A percentile compares a stretch with the other conserved stretches of the same genome.
Evolutionary conservation across 2,113 vertebrate genomes (phyloP).

Genomic region (Epinephelus lanceolatus): DNA sequence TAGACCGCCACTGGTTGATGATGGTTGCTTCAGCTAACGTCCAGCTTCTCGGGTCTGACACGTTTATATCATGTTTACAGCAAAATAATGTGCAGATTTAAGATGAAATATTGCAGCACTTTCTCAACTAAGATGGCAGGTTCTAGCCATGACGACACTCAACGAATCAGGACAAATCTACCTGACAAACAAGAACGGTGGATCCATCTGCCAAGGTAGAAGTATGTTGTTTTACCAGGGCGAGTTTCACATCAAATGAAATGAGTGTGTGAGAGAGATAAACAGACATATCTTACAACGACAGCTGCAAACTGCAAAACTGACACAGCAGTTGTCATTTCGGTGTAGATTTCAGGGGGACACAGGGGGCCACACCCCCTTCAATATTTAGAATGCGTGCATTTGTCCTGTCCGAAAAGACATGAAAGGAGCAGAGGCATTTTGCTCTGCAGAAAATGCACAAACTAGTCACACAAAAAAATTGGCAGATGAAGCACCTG

Average conservation of each 20-base stretch:
- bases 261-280: not conserved
- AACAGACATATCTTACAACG: not conserved
- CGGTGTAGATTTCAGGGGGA: too few relatives aligned
- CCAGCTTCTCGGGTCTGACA: constrained; percentile 2
- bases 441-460: too few relatives aligned
- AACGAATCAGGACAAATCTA: not conserved
- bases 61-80: constrained; percentile 1
- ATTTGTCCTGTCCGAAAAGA: too few relatives aligned
- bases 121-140: not conserved
- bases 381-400: too few relatives aligned
- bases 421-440: too few relatives aligned
- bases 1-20: constrained; percentile 14
- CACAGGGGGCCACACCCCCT: too few relatives aligned
- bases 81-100: not conserved
- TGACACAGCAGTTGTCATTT: constrained; percentile 6
- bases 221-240: constrained; percentile 15
- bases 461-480: too few relatives aligned
- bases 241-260: not conserved
- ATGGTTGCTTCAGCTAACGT: constrained; percentile 42
- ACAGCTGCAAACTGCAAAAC: not conserved
- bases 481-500: too few relatives aligned
- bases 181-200: constrained; percentile 14
- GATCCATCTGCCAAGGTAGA: not conserved
- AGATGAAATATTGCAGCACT: constrained; percentile 1
- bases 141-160: not conserved